phyloP scores from a whole-genome alignment of 2,888 invertebrate species.

The Hololepta plana region DNA sequence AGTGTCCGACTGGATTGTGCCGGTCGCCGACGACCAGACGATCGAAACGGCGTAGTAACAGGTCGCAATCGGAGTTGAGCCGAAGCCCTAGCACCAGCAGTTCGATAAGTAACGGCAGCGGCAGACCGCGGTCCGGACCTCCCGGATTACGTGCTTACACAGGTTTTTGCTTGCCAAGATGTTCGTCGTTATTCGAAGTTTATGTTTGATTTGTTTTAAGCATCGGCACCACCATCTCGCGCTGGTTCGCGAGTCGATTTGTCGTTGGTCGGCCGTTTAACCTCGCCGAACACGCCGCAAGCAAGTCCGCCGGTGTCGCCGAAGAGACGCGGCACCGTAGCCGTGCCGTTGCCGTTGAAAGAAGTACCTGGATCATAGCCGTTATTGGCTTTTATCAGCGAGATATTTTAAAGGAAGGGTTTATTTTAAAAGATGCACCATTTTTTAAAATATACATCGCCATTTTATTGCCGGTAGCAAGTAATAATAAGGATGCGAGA shows the following conservation, averaged over 20 bases:
- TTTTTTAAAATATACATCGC: no score
- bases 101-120: constrained; percentile 26
- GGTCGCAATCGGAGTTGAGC: constrained; percentile 18
- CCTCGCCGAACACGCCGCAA: constrained; percentile 57
- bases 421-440: no score
- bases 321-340: constrained; percentile 21
- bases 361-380: constrained; percentile 16
- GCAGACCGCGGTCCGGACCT: constrained; percentile 58
- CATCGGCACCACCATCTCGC: constrained; percentile 54
- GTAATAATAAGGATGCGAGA: no score
- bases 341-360: constrained; percentile 11
- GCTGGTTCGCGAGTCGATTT: constrained; percentile 54
- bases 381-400: no score
- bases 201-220: no score
- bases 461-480: no score
- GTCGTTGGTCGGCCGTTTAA: constrained; percentile 45
- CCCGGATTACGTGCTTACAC: constrained; percentile 64
- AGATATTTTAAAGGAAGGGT: no score
- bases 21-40: constrained; percentile 14
- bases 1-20: constrained; percentile 59
- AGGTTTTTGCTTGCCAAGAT: no score
- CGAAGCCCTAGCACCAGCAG: constrained; percentile 15
- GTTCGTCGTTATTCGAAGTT: neutral
- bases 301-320: constrained; percentile 62
- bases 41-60: constrained; percentile 15